Base-by-base conservation (phyloP, 2,888 invertebrate genomes). In the Phengaris arion region DNA sequence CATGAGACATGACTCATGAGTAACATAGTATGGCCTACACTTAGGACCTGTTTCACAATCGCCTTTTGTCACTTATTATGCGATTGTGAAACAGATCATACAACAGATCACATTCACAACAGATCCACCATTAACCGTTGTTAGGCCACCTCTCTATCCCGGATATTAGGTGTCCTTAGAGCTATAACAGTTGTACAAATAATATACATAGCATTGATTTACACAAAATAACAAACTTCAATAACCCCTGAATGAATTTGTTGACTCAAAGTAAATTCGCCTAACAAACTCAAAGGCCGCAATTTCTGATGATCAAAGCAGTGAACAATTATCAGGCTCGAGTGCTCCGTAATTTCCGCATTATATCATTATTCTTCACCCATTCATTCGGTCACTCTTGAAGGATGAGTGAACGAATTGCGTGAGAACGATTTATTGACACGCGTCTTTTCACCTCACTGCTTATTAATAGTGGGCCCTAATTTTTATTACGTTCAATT, bases 351-450 rank as follows among this genome's bases (percentile, higher is more conserved):
- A 81, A 82, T 82, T 82, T 81, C 77, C 82, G 80, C 77, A 81
- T 82, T 82, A 81, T 76, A 77, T 79, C 77, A 78, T 77, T 79
- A 76, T 79, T 80, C 78, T 79, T 77, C 80, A 77, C 76, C 79
- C 79, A 80, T 81, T 78, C 79, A 79, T 77, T 80, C 80, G 78
- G 79, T 78, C 79, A 77, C 79, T 80, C 76, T 78, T 78, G 79
- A 78, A 69, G 72, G 79, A 76, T 79, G 80, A 80, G 76, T 74
- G 82, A 81, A 75, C 77, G 81, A 80, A 77, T 79, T 79, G 82
- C 83, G 82, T 83, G 82, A 78, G 82, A 83, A 79, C 80, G 79
- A 82, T 79, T 80, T 80, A 79, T 81, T 81, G 83, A 82, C 83
- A 82, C 83, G 82, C 81, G 83, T 81, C 79, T 77, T 78, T 76